Conservation (phyloP, 2,797 vertebrate species). For the Manis pentadactyla region DNA sequence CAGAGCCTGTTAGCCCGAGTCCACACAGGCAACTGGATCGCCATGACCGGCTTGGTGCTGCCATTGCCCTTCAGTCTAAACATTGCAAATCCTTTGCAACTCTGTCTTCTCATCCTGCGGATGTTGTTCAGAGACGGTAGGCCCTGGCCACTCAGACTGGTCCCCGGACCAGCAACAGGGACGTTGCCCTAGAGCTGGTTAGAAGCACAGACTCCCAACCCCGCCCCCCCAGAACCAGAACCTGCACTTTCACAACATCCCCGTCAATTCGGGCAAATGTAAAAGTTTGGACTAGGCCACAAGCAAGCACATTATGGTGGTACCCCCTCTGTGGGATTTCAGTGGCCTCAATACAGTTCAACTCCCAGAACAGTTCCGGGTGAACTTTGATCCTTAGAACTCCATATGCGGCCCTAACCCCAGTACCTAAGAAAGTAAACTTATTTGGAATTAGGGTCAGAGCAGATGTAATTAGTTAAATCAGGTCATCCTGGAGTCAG, state of each 20-base stretch:
- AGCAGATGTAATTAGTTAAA: neutral
- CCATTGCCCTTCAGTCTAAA: too few relatives aligned
- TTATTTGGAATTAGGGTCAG: neutral
- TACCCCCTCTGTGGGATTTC: neutral
- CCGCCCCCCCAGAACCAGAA: neutral
- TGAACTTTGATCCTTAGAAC: neutral
- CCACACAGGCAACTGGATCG: neutral
- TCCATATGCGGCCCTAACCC: neutral
- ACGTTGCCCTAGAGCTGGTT: fast-evolving
- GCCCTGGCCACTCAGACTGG: neutral
- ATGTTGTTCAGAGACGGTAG: neutral
- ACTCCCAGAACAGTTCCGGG: neutral
- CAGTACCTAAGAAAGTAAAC: neutral
- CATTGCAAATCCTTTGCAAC: neutral
- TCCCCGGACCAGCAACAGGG: neutral
- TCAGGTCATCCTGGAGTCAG: neutral
- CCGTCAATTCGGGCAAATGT: fast-evolving
- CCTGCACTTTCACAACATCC: neutral
- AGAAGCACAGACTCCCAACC: neutral
- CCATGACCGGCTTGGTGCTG: fast-evolving
- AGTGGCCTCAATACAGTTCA: neutral
- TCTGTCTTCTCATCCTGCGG: neutral
- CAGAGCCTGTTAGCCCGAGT: too few relatives aligned
- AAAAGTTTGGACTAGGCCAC: neutral
- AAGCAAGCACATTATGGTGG: neutral